These are phyloP conservation scores for Dryobotodes eremita DNA, from an alignment of 2,888 invertebrate species.

Conservation along the genomic window DNA sequence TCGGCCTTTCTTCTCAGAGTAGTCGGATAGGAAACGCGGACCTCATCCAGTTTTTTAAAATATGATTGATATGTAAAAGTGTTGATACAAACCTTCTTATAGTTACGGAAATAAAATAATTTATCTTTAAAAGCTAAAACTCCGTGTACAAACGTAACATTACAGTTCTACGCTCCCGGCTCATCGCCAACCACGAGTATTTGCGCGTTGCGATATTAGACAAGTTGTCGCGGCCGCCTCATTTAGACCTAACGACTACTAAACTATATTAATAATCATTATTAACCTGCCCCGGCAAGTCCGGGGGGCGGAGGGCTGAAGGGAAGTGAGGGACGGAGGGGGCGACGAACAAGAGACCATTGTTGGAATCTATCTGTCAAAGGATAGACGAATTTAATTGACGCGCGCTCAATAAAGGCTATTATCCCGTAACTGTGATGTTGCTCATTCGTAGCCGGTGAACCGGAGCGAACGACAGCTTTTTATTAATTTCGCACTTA, in stretches of 20 bases:
- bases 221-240: slow-evolving; percentile 83
- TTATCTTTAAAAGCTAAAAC: not conserved
- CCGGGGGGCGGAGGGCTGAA: slow-evolving; percentile 56
- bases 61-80: too few species aligned
- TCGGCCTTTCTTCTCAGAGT: too few species aligned
- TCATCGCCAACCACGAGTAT: slow-evolving; percentile 79
- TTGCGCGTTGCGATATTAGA: slow-evolving; percentile 85
- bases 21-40: too few species aligned
- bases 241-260: slow-evolving; percentile 84
- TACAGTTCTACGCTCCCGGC: slow-evolving; percentile 65
- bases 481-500: slow-evolving; percentile 86
- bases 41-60: too few species aligned
- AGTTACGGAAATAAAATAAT: too few species aligned
- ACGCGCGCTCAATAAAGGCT: slow-evolving; percentile 78
- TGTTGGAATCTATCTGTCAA: slow-evolving; percentile 78
- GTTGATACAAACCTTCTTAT: too few species aligned
- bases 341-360: slow-evolving; percentile 61
- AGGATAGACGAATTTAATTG: slow-evolving; percentile 84
- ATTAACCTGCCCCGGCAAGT: slow-evolving; percentile 80
- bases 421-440: slow-evolving; percentile 74
- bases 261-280: slow-evolving; percentile 89
- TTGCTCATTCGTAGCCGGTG: slow-evolving; percentile 78
- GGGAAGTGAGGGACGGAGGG: slow-evolving; percentile 27
- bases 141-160: not conserved
- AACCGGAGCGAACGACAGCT: slow-evolving; percentile 75